Conservation (phyloP, 2,888 invertebrate species). For the Drosophila greeni region DNA sequence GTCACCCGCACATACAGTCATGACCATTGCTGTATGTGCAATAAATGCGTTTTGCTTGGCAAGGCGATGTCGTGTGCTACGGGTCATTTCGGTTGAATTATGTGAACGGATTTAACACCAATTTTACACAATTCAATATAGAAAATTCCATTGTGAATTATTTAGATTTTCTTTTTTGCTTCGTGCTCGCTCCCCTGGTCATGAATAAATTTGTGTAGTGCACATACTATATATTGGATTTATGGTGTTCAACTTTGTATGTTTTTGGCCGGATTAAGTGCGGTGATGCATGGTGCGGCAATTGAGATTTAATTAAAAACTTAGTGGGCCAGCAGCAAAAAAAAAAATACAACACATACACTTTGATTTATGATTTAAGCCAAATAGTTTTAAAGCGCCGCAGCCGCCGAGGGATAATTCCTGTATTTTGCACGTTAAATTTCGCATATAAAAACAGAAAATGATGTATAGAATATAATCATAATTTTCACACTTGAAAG, state of each 20-base stretch:
- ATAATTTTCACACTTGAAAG: constrained; percentile 71
- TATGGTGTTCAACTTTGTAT: constrained; percentile 8
- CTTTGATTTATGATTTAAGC: constrained; percentile 41
- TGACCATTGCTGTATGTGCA: constrained; percentile 49
- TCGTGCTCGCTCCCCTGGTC: constrained; percentile 24
- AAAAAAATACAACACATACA: constrained; percentile 1
- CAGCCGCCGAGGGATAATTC: constrained; percentile 40
- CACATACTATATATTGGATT: constrained; percentile 1
- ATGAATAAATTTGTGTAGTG: constrained; percentile 39
- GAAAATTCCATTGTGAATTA: constrained; percentile 57
- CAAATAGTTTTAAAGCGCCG: constrained; percentile 33
- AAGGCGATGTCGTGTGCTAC: constrained; percentile 35
- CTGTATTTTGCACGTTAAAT: constrained; percentile 54
- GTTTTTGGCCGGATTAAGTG: constrained; percentile 22
- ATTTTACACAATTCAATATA: constrained; percentile 48
- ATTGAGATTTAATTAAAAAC: constrained; percentile 60
- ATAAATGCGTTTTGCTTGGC: constrained; percentile 53
- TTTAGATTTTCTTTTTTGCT: constrained; percentile 52
- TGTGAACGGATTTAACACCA: constrained; percentile 40
- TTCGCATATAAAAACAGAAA: constrained; percentile 36
- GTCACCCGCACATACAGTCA: constrained; percentile 57
- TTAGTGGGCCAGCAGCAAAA: constrained; percentile 36
- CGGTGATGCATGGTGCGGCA: constrained; percentile 37
- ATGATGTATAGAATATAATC: constrained; percentile 57
- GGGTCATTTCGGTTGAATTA: constrained; percentile 65